Conservation (phyloP, 2,797 vertebrate genomes). For the Xiphophorus birchmanni region DNA sequence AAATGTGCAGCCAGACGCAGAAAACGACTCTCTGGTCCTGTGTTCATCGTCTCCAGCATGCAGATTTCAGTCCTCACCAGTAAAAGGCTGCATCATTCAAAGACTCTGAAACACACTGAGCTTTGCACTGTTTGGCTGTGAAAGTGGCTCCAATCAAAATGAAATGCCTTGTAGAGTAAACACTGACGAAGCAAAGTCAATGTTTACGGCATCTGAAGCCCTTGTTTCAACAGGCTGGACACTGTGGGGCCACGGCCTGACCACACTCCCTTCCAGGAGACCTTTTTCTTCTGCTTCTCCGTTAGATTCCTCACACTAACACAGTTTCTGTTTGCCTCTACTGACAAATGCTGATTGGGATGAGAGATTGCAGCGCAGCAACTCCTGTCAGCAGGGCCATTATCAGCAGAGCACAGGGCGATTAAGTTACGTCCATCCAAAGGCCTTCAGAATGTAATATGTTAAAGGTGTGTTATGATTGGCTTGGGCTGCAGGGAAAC, state of each 20-base stretch:
- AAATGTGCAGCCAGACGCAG: slow-evolving; percentile 26
- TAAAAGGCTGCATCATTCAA: slow-evolving; percentile 42
- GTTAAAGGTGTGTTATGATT: slow-evolving; percentile 72
- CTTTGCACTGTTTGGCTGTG: slow-evolving; percentile 21
- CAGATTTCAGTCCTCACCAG: slow-evolving; percentile 37
- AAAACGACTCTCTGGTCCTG: slow-evolving; percentile 41
- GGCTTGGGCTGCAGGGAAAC: slow-evolving; percentile 61
- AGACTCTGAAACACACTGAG: slow-evolving; percentile 41
- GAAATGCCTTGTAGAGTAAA: slow-evolving; percentile 61
- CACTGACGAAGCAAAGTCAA: slow-evolving; percentile 73
- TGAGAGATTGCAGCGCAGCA: slow-evolving; percentile 67
- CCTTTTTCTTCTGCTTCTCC: slow-evolving; percentile 58
- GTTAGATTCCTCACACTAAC: slow-evolving; percentile 49
- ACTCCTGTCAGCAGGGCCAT: slow-evolving; percentile 55
- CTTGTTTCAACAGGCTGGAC: slow-evolving; percentile 66
- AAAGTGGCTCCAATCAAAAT: slow-evolving; percentile 51
- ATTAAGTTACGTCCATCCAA: slow-evolving; percentile 45
- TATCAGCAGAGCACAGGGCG: slow-evolving; percentile 20
- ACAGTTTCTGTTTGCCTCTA: slow-evolving; percentile 42
- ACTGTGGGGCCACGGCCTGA: slow-evolving; percentile 40
- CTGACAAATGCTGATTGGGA: slow-evolving; percentile 46
- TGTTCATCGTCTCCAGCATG: slow-evolving; percentile 10
- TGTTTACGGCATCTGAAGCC: slow-evolving; percentile 73
- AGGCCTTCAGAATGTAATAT: slow-evolving; percentile 51
- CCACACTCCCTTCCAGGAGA: slow-evolving; percentile 58